Evolutionary conservation across 2,113 vertebrate species (phyloP).

Genomic region (Petrocephalus zakoni): DNA sequence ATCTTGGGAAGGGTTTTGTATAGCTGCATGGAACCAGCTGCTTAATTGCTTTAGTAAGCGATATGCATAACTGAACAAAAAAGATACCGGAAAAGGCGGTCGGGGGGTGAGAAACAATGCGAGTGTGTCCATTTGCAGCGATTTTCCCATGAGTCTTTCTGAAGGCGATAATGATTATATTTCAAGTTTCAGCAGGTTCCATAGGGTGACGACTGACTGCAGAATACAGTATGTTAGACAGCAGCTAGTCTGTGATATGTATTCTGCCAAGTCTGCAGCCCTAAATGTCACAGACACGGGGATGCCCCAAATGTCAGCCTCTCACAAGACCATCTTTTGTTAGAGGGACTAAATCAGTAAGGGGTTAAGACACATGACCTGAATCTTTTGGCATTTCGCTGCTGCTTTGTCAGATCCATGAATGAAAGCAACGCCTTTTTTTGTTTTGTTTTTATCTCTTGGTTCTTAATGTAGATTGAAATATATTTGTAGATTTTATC

Average conservation of each 20-base stretch:
- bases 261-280: neutral
- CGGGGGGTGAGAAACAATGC: neutral
- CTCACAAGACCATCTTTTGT: neutral
- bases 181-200: neutral
- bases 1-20: neutral
- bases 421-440: neutral
- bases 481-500: neutral
- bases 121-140: neutral
- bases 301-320: neutral
- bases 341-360: neutral
- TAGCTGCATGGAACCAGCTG: neutral
- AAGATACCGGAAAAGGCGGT: neutral
- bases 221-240: neutral
- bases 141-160: neutral
- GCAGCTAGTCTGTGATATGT: neutral
- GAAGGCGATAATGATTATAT: neutral
- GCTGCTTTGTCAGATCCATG: neutral
- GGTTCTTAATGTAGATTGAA: neutral
- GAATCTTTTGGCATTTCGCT: neutral
- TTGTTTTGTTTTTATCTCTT: neutral
- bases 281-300: neutral
- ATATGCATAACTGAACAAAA: neutral
- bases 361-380: neutral
- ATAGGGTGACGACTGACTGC: neutral
- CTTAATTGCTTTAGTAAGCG: neutral